Conservation (phyloP, 2,113 vertebrate genomes). For the Tursiops truncatus region DNA sequence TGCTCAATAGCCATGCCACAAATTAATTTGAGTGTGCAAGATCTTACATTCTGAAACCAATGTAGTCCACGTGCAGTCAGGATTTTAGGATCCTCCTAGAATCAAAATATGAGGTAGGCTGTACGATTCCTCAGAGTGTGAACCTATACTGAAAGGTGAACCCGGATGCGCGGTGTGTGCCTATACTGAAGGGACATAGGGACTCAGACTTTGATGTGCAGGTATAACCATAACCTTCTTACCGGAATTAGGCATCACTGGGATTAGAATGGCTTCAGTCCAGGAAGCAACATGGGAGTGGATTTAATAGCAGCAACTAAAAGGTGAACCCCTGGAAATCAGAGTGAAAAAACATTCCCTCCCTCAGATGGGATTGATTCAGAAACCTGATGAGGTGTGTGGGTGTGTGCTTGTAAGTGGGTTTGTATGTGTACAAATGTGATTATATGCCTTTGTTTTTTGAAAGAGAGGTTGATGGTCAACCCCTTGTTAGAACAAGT, state of each 20-base stretch:
- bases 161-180: rapidly evolving
- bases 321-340: not conserved
- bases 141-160: not conserved
- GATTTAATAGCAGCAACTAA: not conserved
- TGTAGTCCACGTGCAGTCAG: not conserved
- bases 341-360: not conserved
- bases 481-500: not conserved
- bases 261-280: not conserved
- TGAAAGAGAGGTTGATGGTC: not conserved
- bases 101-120: not conserved
- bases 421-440: no score
- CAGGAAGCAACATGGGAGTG: not conserved
- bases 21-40: not conserved
- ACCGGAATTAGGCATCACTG: not conserved
- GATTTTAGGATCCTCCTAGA: not conserved
- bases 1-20: not conserved
- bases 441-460: not conserved
- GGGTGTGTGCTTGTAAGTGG: no score
- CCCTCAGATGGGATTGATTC: not conserved
- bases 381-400: not conserved
- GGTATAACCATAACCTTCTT: not conserved
- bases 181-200: not conserved
- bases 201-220: not conserved
- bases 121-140: not conserved
- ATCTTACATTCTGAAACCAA: not conserved